These are phyloP conservation scores for Phoeniculus purpureus DNA, from an alignment of 2,797 vertebrate genomes.

Conservation along the genomic window DNA sequence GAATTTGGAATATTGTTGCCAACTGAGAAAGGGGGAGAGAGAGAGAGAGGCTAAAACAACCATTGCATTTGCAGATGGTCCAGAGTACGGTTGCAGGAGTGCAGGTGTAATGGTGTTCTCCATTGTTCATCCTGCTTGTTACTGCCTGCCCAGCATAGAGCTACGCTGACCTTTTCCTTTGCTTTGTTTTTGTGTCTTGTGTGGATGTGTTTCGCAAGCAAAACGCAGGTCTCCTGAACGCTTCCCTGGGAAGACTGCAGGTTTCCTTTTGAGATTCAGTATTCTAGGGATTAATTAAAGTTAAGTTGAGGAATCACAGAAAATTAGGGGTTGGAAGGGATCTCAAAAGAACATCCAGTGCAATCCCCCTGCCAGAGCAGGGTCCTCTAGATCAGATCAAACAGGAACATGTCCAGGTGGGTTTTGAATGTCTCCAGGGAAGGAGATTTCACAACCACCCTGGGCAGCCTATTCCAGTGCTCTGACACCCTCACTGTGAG, in stretches of 20 bases:
- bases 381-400: too few relatives aligned
- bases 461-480: too few relatives aligned
- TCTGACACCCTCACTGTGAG: too few relatives aligned
- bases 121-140: background rate
- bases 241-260: background rate
- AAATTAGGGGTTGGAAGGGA: too few relatives aligned
- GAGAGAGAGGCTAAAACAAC: constrained; percentile 3
- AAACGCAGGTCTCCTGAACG: background rate
- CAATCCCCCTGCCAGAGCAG: too few relatives aligned
- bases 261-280: background rate
- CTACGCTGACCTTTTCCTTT: background rate
- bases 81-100: constrained; percentile 42
- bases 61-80: background rate
- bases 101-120: background rate
- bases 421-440: too few relatives aligned
- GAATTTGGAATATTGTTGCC: background rate
- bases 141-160: background rate
- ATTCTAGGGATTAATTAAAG: background rate
- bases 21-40: background rate
- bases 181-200: background rate
- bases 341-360: too few relatives aligned
- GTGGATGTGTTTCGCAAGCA: background rate
- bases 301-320: background rate
- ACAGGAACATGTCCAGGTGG: too few relatives aligned
- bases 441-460: too few relatives aligned